phyloP scores from a whole-genome alignment of 2,797 vertebrate genomes.

The Eupleurogrammus muticus region DNA sequence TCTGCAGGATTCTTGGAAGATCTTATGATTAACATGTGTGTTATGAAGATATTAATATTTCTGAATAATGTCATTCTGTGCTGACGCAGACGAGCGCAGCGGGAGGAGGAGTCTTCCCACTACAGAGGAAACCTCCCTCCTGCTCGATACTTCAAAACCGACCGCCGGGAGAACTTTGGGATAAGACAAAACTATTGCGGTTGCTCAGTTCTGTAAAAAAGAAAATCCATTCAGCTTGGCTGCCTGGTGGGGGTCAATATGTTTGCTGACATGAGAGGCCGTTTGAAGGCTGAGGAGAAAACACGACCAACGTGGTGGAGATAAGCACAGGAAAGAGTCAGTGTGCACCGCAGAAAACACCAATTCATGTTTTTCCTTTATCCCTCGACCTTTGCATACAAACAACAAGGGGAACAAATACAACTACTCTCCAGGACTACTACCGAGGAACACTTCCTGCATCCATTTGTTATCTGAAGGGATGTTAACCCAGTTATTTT shows the following conservation, averaged over 20 bases:
- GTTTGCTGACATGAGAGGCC: slow-evolving; percentile 37
- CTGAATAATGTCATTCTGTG: slow-evolving; percentile 32
- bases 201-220: slow-evolving; percentile 16
- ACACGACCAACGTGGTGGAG: neutral
- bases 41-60: slow-evolving; percentile 38
- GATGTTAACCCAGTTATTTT: neutral
- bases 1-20: slow-evolving; percentile 13
- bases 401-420: slow-evolving; percentile 10
- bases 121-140: slow-evolving; percentile 24
- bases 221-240: slow-evolving; percentile 21
- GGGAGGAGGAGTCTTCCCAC: slow-evolving; percentile 21
- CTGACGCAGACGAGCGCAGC: slow-evolving; percentile 28
- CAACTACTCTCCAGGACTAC: neutral
- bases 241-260: slow-evolving; percentile 37
- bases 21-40: slow-evolving; percentile 13
- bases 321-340: neutral
- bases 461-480: slow-evolving; percentile 1
- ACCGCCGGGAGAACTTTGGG: slow-evolving; percentile 36
- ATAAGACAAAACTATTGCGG: slow-evolving; percentile 34
- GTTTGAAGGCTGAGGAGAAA: slow-evolving; percentile 35
- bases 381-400: slow-evolving; percentile 9
- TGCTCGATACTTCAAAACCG: slow-evolving; percentile 34
- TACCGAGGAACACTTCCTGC: neutral
- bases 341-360: slow-evolving; percentile 11
- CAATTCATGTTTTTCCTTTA: neutral